Base-by-base conservation (phyloP, 2,113 vertebrate species). In the Alligator mississippiensis region DNA sequence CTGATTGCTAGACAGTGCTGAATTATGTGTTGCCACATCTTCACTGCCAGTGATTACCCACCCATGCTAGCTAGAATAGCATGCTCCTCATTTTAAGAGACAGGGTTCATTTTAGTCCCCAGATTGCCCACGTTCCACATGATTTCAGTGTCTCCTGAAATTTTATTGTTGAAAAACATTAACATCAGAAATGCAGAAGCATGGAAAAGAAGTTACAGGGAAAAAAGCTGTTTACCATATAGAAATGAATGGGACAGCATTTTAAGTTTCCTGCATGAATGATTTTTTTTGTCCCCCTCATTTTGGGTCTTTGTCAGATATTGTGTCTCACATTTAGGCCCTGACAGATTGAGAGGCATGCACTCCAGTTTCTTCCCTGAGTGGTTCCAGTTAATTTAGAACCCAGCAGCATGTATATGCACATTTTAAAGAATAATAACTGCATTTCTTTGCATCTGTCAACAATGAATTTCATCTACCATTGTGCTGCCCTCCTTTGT, bases 401-500 rank as follows among this genome's bases (percentile, higher is more conserved):
- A 75, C 82, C 90, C 61, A 47, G 61, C 75, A 89, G 74, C 75
- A 77, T 84, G 34, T 80, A 58, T 47, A 89, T 34, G 34, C 34
- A 34, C 34, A 34, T 34, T 34, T 34, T 34, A 34, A 34, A 34
- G 34, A 34, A 34, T 34, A 34, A 34, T 34, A 34, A 34, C 34
- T 34, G 63, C 25, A n/a, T 91, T 96, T 89, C 72, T 93, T 91
- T 84, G 76, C 62, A 88, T 88, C 81, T 95, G 75, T 93, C 91
- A 93, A 80, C 66, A 84, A 57, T 84, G 95, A 91, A 92, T 94
- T 94, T 93, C 84, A 93, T 96, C 95, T 96, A 13, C 76, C 9
- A 79, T 90, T 95, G 60, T 85, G 34, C 25, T 68, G 54, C 72
- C 54, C 3, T 5, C 82, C 91, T 96, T 91, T 64, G 34, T 85